Evolutionary conservation across 2,888 invertebrate species (phyloP).

Genomic region (Harmothoe impar): DNA sequence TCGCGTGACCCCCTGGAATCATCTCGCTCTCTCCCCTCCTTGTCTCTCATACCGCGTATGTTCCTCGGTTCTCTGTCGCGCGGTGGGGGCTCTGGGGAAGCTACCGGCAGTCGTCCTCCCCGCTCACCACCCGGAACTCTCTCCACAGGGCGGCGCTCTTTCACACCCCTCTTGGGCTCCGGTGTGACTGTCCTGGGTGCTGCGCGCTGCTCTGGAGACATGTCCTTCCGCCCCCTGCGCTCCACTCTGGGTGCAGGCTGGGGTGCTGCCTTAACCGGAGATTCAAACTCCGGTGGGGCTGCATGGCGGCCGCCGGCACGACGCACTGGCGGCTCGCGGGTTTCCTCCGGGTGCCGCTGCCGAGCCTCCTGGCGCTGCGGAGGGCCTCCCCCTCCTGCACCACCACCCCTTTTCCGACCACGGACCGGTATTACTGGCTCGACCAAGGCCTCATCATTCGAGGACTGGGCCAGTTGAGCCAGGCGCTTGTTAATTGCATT

Average conservation of each 20-base stretch:
- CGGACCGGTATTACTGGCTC: not conserved
- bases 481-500: constrained; percentile 18
- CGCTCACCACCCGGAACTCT: not conserved
- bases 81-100: not conserved
- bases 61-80: not conserved
- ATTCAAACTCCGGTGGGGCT: not conserved
- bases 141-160: constrained; percentile 12
- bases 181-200: not conserved
- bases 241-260: not conserved
- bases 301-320: not conserved
- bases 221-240: not conserved
- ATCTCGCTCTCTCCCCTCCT: constrained; percentile 26
- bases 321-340: not conserved
- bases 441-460: not conserved
- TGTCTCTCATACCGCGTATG: not conserved
- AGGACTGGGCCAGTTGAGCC: constrained; percentile 31
- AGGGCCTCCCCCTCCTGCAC: not conserved
- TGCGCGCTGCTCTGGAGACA: not conserved
- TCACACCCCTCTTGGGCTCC: not conserved
- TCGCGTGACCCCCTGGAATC: constrained; percentile 28
- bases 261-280: not conserved
- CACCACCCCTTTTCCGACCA: not conserved
- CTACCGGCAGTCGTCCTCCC: not conserved
- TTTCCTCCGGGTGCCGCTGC: not conserved
- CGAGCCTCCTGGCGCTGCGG: not conserved